Percentiles rank a stretch among this genome's conserved stretches.
These are phyloP conservation scores for Malthinus seriepunctatus DNA, from an alignment of 2,888 invertebrate genomes.

Conservation along the genomic window DNA sequence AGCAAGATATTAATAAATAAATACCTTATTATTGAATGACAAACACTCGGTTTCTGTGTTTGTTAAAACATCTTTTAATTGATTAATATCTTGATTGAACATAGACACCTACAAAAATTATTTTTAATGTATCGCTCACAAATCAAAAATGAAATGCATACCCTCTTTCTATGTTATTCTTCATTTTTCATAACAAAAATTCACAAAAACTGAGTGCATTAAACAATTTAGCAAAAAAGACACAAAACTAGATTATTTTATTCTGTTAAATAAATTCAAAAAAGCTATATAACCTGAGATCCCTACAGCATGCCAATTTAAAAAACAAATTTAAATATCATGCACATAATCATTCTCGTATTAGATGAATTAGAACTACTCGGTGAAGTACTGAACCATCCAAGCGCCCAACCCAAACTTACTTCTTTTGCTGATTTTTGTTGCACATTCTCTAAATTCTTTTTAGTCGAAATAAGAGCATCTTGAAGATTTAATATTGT, in stretches of 20 bases:
- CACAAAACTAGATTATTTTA: neutral
- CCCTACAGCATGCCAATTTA: neutral
- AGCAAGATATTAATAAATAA: neutral
- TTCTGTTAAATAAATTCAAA: too few species aligned
- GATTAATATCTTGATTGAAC: neutral
- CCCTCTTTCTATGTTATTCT: too few species aligned
- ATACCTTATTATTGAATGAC: neutral
- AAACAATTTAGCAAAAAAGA: neutral
- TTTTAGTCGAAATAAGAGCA: conserved; percentile 47
- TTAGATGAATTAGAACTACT: conserved; percentile 30
- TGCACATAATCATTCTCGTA: conserved; percentile 47
- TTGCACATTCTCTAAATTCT: conserved; percentile 46
- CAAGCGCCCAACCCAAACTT: conserved; percentile 49
- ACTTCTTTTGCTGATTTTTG: conserved; percentile 47
- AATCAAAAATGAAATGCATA: too few species aligned
- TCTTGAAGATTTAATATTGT: conserved; percentile 50
- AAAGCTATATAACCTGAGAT: too few species aligned
- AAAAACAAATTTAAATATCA: conserved; percentile 44
- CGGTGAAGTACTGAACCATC: conserved; percentile 46
- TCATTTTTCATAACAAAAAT: neutral
- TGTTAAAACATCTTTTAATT: neutral
- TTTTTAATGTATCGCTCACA: too few species aligned
- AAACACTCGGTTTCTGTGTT: neutral
- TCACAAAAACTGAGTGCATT: conserved; percentile 1
- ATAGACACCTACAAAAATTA: neutral